A percentile compares a stretch with the other conserved stretches of the same genome.
Evolutionary conservation across 2,113 vertebrate species (phyloP).

Genomic region (Hiodon alosoides): DNA sequence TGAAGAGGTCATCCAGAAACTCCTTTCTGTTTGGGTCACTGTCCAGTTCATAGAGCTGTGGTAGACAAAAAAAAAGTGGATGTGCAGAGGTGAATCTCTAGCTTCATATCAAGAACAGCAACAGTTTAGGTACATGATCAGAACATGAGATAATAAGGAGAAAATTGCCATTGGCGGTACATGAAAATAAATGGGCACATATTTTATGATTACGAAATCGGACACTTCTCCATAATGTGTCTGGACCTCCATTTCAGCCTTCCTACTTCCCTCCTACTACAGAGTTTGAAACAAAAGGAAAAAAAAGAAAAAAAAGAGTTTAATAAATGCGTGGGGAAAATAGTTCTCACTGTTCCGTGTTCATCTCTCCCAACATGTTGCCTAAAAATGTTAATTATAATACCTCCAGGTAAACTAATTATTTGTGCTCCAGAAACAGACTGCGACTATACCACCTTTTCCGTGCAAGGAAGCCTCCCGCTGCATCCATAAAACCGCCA

Average conservation of each 20-base stretch:
- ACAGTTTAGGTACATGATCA: background rate
- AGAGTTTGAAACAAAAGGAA: too few relatives aligned
- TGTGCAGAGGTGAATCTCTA: background rate
- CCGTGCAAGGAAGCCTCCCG: background rate
- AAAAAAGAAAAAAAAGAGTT: too few relatives aligned
- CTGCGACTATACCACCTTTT: background rate
- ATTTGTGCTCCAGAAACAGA: slow-evolving; percentile 1
- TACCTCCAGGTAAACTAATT: slow-evolving; percentile 16
- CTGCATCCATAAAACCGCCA: slow-evolving; percentile 39
- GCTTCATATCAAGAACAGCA: background rate
- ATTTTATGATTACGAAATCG: too few relatives aligned
- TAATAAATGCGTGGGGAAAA: too few relatives aligned
- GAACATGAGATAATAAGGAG: too few relatives aligned
- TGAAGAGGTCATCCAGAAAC: slow-evolving; percentile 92
- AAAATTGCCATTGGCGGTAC: too few relatives aligned
- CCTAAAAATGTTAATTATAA: slow-evolving; percentile 30
- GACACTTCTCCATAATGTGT: too few relatives aligned
- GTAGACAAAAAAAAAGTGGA: background rate
- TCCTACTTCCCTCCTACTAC: too few relatives aligned
- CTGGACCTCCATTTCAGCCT: too few relatives aligned
- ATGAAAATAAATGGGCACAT: too few relatives aligned
- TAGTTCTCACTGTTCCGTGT: background rate
- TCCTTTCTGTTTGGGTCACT: slow-evolving; percentile 91
- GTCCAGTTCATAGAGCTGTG: slow-evolving; percentile 88
- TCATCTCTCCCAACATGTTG: background rate